Evolutionary conservation across 2,888 invertebrate species (phyloP), one percentile per base, ranked within the genome.

Genomic region (Idaea straminata): DNA sequence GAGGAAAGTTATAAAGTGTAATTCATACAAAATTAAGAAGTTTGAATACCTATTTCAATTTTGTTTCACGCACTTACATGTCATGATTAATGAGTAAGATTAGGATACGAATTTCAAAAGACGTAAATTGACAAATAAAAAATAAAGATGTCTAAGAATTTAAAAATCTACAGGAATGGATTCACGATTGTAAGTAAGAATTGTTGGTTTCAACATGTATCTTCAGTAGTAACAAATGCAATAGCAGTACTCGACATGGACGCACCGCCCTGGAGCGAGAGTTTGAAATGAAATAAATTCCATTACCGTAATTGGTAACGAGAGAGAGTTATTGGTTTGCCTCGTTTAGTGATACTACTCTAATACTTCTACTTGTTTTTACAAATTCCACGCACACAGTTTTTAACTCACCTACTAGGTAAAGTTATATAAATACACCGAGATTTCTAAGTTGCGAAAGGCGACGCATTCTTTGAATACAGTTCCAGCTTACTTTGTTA

Each of bases 401-500:
- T 70, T 69, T 69, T 69, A 70, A 64, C 64, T 71, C 68, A 67
- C 72, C 69, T 57, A 10, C 47, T 47, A n/a, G n/a, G n/a, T n/a
- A 72, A 64, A 74, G 75, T 74, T 71, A 74, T 75, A 74, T 69
- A 77, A 79, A 78, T 77, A 78, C 77, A 72, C 72, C 77, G 77
- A 83, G 83, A 85, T 86, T 85, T 81, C 70, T 79, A 79, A 84
- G 81, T 82, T 82, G 80, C 79, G 79, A 83, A 86, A 86, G 80
- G 81, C 83, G 80, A 85, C 86, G 87, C 88, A 88, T 86, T 86
- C 83, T 83, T 80, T 82, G 85, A 88, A 87, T 82, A 87, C 88
- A 86, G 91, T 84, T 86, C 81, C 85, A 83, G 86, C 80, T 89
- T 86, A 90, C 91, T 91, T 92, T 91, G 92, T 92, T 91, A 92